Percentiles rank a stretch among this genome's conserved stretches.
Evolutionary conservation across 1,140 invertebrate genomes (phyloP).

Genomic region (Gonatopus flavifemur): DNA sequence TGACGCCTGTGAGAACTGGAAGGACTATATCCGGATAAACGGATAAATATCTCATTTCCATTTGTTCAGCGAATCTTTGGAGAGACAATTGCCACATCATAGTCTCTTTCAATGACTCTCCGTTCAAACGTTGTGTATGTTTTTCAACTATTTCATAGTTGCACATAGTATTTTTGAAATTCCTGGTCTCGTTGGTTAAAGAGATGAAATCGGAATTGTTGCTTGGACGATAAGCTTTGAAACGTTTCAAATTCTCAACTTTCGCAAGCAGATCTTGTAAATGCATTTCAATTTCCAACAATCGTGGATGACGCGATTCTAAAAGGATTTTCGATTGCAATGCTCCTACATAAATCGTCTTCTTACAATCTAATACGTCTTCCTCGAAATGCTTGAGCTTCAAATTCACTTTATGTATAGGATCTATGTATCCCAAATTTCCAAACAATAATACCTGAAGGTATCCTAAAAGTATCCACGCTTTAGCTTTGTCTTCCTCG

Average conservation of each 20-base stretch:
- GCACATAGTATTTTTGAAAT: slow-evolving; percentile 35
- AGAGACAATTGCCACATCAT: slow-evolving; percentile 62
- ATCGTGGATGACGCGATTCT: slow-evolving; percentile 20
- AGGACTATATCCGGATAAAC: slow-evolving; percentile 70
- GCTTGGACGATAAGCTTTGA: slow-evolving; percentile 62
- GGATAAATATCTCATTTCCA: slow-evolving; percentile 59
- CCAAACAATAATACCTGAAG: slow-evolving; percentile 52
- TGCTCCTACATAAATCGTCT: slow-evolving; percentile 30
- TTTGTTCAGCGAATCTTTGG: slow-evolving; percentile 60
- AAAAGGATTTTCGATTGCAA: slow-evolving; percentile 33
- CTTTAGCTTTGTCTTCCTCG: slow-evolving; percentile 7
- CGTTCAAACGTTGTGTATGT: slow-evolving; percentile 25
- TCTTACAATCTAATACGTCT: slow-evolving; percentile 58
- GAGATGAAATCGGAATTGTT: slow-evolving; percentile 58
- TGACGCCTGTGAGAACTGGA: slow-evolving; percentile 63
- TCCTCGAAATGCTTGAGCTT: slow-evolving; percentile 69
- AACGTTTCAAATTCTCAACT: slow-evolving; percentile 24
- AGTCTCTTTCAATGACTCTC: slow-evolving; percentile 53
- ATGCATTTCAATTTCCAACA: slow-evolving; percentile 20
- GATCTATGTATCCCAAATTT: slow-evolving; percentile 66
- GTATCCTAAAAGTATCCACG: slow-evolving; percentile 53
- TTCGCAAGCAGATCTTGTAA: slow-evolving; percentile 30
- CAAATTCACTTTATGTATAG: slow-evolving; percentile 70
- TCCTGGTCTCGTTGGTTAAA: slow-evolving; percentile 45
- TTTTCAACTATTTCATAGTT: slow-evolving; percentile 29